A percentile compares a stretch with the other conserved stretches of the same genome.
Conservation (phyloP, 2,888 invertebrate genomes). For the Phasia obesa region DNA sequence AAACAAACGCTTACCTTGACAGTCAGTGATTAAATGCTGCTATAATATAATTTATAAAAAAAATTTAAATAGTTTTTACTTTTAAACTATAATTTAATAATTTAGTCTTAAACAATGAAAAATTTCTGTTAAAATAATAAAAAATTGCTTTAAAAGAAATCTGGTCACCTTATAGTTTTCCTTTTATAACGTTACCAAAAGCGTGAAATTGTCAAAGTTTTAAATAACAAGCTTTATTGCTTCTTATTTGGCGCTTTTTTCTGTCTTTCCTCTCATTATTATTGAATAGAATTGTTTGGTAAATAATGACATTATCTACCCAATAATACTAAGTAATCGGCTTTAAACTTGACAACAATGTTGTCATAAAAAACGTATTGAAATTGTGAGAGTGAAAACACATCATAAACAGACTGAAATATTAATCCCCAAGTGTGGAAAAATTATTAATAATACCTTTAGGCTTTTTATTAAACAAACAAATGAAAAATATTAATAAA, state of each 20-base stretch:
- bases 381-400: conserved; percentile 25
- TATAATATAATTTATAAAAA: conserved; percentile 13
- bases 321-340: conserved; percentile 59
- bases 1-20: conserved; percentile 24
- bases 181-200: neutral
- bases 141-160: neutral
- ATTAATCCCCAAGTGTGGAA: conserved; percentile 65
- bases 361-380: conserved; percentile 51
- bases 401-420: conserved; percentile 36
- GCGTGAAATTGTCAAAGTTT: conserved; percentile 7
- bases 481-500: conserved; percentile 11
- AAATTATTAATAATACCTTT: conserved; percentile 44
- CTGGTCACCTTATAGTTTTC: neutral
- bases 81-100: neutral
- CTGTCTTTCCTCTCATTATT: neutral
- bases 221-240: conserved; percentile 31
- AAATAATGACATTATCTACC: conserved; percentile 54
- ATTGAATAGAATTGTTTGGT: conserved; percentile 34
- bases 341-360: conserved; percentile 67
- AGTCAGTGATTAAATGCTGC: conserved; percentile 41
- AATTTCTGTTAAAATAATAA: neutral
- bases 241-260: conserved; percentile 34
- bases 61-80: neutral
- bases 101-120: no score
- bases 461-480: conserved; percentile 18